phyloP scores from a whole-genome alignment of 2,113 vertebrate genomes.

The Apistogramma diplotaenia region DNA sequence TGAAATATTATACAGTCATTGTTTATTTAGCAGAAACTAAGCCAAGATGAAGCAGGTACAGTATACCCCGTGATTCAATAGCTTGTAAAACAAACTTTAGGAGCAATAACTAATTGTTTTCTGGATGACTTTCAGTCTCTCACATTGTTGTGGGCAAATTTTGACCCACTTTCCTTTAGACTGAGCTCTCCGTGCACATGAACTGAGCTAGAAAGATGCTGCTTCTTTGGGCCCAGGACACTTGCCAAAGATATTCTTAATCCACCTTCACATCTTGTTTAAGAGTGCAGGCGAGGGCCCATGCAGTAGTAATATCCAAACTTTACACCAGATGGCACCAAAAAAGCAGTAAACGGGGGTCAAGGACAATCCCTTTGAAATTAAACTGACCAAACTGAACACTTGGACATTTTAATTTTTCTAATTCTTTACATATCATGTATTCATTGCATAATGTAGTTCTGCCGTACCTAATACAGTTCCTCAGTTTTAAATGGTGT shows the following conservation, averaged over 20 bases:
- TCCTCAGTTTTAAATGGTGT: too few relatives aligned
- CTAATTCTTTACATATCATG: too few relatives aligned
- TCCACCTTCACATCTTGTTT: neutral
- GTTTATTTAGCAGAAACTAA: neutral
- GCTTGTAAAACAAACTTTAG: neutral
- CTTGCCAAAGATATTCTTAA: neutral
- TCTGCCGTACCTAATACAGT: too few relatives aligned
- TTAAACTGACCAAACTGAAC: too few relatives aligned
- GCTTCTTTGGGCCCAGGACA: too few relatives aligned
- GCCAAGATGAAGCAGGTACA: neutral
- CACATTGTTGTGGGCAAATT: neutral
- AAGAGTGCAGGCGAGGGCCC: neutral
- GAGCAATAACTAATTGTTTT: neutral
- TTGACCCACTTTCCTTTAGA: neutral
- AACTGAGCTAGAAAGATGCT: too few relatives aligned
- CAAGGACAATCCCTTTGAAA: too few relatives aligned
- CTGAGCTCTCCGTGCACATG: neutral
- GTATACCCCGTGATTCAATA: neutral
- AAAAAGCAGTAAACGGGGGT: too few relatives aligned
- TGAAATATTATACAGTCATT: neutral
- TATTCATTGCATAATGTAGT: too few relatives aligned
- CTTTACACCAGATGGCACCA: neutral
- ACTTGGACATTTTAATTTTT: too few relatives aligned
- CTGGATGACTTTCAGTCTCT: neutral
- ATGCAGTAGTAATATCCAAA: neutral